Evolutionary conservation across 2,888 invertebrate genomes (phyloP).

Genomic region (Papilio elwesi): DNA sequence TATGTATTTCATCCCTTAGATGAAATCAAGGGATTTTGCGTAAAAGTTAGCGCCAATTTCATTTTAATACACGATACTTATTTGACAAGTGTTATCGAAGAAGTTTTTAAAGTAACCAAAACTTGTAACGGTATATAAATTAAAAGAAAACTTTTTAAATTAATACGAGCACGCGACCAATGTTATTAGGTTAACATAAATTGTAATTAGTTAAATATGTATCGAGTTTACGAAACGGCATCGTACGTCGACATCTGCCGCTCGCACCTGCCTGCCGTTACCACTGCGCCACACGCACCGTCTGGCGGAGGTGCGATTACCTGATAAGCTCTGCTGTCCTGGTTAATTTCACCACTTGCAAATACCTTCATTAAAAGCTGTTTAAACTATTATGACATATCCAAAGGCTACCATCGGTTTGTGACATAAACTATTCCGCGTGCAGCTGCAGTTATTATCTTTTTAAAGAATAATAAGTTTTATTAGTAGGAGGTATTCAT

Average conservation of each 20-base stretch:
- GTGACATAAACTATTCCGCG: too few species aligned
- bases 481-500: too few species aligned
- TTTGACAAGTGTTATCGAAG: too few species aligned
- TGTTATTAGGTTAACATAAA: constrained; percentile 52
- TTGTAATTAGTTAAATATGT: constrained; percentile 49
- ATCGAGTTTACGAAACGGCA: constrained; percentile 53
- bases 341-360: constrained; percentile 41
- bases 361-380: background rate
- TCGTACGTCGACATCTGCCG: constrained; percentile 63
- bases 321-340: constrained; percentile 52
- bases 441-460: too few species aligned
- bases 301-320: constrained; percentile 48
- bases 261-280: constrained; percentile 68
- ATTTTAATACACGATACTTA: too few species aligned
- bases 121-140: background rate
- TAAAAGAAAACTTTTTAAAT: constrained; percentile 1
- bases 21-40: too few species aligned
- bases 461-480: too few species aligned
- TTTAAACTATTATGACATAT: too few species aligned
- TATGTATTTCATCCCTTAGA: too few species aligned
- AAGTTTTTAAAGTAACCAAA: too few species aligned
- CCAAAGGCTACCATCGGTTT: too few species aligned
- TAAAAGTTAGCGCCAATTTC: too few species aligned
- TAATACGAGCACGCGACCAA: constrained; percentile 30
- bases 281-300: constrained; percentile 48